These are phyloP conservation scores for Brachionus sp. DNA, from an alignment of 1,140 invertebrate genomes.

Conservation along the genomic window DNA sequence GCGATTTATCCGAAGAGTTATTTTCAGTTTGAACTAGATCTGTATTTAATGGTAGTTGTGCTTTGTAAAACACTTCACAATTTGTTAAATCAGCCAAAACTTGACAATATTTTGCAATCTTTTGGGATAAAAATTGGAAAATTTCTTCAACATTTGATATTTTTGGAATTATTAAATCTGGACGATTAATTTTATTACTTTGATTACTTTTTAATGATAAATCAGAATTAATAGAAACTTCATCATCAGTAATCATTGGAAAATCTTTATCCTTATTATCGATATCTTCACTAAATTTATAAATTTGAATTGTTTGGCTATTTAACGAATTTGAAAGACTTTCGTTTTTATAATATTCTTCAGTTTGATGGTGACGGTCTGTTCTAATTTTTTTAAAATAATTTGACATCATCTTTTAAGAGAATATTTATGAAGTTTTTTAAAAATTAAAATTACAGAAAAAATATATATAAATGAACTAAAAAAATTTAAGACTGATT, in stretches of 20 bases:
- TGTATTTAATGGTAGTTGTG: background rate
- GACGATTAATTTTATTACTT: background rate
- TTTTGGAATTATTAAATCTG: background rate
- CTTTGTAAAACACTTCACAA: conserved; percentile 43
- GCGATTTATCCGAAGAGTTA: background rate
- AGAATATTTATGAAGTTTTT: background rate
- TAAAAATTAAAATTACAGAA: background rate
- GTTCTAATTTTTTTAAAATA: background rate
- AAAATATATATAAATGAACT: background rate
- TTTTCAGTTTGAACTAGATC: background rate
- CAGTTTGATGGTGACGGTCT: background rate
- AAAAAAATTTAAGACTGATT: background rate
- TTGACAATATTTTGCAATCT: conserved; percentile 45
- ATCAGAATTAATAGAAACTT: background rate
- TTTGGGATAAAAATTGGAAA: conserved; percentile 36
- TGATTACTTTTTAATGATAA: background rate
- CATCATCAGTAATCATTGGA: background rate
- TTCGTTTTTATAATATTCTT: background rate
- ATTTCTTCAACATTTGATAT: conserved; percentile 33
- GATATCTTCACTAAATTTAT: background rate
- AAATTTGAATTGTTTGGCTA: background rate
- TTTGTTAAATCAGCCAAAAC: conserved; percentile 44
- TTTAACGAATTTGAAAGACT: background rate
- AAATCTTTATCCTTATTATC: background rate
- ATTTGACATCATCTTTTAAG: background rate